These are phyloP conservation scores for Nysson spinosus DNA, from an alignment of 2,888 invertebrate genomes.

Conservation along the genomic window DNA sequence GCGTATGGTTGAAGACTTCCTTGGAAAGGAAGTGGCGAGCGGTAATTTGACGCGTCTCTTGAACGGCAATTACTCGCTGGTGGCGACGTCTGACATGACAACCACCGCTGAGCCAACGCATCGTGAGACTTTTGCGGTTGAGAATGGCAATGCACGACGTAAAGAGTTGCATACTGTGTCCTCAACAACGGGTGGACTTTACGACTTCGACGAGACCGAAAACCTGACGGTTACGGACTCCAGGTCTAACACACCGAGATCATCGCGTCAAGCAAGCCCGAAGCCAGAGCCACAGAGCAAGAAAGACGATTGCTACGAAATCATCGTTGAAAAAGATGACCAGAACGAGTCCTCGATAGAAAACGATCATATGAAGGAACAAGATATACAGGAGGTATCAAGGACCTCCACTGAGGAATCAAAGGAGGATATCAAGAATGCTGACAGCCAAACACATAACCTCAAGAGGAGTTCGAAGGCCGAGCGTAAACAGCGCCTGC, in stretches of 20 bases:
- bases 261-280: slow-evolving; percentile 68
- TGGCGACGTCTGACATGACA: slow-evolving; percentile 78
- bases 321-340: slow-evolving; percentile 56
- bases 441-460: slow-evolving; percentile 57
- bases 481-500: slow-evolving; percentile 73
- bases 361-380: slow-evolving; percentile 40
- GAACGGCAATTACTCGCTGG: slow-evolving; percentile 84
- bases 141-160: slow-evolving; percentile 51
- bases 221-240: slow-evolving; percentile 67
- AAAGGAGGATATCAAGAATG: slow-evolving; percentile 49
- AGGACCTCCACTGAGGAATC: slow-evolving; percentile 32
- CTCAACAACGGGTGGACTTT: slow-evolving; percentile 51
- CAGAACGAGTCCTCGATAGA: slow-evolving; percentile 38
- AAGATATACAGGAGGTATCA: slow-evolving; percentile 18
- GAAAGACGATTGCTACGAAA: slow-evolving; percentile 69
- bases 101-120: slow-evolving; percentile 52
- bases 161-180: slow-evolving; percentile 49
- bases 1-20: slow-evolving; percentile 81
- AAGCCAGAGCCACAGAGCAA: slow-evolving; percentile 55
- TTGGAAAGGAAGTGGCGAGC: slow-evolving; percentile 84
- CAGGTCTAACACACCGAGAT: slow-evolving; percentile 67
- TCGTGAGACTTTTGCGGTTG: slow-evolving; percentile 48
- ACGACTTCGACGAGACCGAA: slow-evolving; percentile 66
- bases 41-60: slow-evolving; percentile 84
- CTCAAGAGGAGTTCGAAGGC: slow-evolving; percentile 69